Conservation (phyloP, 2,113 vertebrate species). For the human region GRCh38 chr6:138962501-138963000, state of each 20-base stretch:
- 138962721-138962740: background rate
- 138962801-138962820: background rate
- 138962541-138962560: background rate
- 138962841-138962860: background rate
- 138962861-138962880: background rate
- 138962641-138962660: background rate
- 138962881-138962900: background rate
- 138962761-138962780: background rate
- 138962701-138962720: background rate
- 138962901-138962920: background rate
- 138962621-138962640: background rate
- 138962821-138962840: background rate
- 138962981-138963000: background rate
- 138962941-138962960: background rate
- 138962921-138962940: background rate
- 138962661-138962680: background rate
- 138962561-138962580: background rate
- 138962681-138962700: background rate
- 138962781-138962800: background rate
- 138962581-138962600: background rate
- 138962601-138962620: background rate
- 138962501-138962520: background rate
- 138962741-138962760: background rate
- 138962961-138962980: background rate
- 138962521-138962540: background rate